Evolutionary conservation across 2,113 vertebrate genomes (phyloP).

Genomic region (Pholis gunnellus): DNA sequence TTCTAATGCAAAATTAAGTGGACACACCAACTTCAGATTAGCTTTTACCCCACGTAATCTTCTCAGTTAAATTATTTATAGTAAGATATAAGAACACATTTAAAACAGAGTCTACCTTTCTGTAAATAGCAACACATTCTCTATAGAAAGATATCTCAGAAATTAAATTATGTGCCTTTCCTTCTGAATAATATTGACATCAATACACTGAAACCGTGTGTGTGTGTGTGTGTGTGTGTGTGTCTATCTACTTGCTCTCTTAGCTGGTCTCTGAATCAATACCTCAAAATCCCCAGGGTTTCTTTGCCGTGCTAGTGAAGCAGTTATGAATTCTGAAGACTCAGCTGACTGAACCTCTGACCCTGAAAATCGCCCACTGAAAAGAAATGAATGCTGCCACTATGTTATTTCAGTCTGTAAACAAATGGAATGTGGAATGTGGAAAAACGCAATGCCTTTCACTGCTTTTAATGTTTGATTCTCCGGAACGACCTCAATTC

Average conservation of each 20-base stretch:
- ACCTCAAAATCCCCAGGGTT: conserved; percentile 65
- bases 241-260: conserved; percentile 34
- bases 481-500: conserved; percentile 61
- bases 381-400: conserved; percentile 63
- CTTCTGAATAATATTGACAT: conserved; percentile 47
- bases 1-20: not conserved
- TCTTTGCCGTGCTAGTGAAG: conserved; percentile 64
- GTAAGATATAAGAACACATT: not conserved
- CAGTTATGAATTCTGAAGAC: conserved; percentile 77
- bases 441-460: conserved; percentile 45
- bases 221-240: conserved; percentile 14
- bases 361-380: conserved; percentile 71
- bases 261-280: conserved; percentile 70
- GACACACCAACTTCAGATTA: not conserved
- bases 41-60: not conserved
- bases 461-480: conserved; percentile 66
- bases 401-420: conserved; percentile 64
- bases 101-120: not conserved
- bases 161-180: conserved; percentile 20
- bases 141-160: not conserved
- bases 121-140: conserved; percentile 3
- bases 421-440: conserved; percentile 59
- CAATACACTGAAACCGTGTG: conserved; percentile 18
- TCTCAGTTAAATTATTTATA: not conserved
- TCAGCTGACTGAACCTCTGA: conserved; percentile 77